Evolutionary conservation across 2,888 invertebrate species (phyloP), one percentile per base, ranked within the genome.

Genomic region (Nomada goodeniana): DNA sequence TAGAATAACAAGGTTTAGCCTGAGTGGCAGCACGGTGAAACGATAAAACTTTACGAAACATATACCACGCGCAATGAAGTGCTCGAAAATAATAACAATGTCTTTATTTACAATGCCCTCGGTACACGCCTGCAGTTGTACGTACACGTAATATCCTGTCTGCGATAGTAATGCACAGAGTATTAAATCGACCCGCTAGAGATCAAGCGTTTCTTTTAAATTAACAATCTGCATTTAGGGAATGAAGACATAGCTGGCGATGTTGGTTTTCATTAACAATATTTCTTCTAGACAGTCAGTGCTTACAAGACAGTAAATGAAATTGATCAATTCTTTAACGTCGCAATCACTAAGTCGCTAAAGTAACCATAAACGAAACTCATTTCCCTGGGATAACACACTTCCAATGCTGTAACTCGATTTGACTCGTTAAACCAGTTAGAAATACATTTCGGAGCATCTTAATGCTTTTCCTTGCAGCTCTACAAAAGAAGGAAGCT

Each of bases 341-440:
- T 36, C 15, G 47, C 29, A 20, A 36, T 11, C 59, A 36, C 60
- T 52, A 52, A 23, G 50, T 70, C 50, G 60, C 36, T 23, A 29
- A 20, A 29, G 50, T 47, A 70, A 50, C 57, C 57, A 55, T 10
- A 18, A 68, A 57, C 68, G 57, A 44, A 68, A 69, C 69, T 59
- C 59, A 50, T 69, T 59, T 69, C 59, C 47, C 26, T 47, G 13
- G 26, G 59, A 69, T 59, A 59, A 47, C 44, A 59, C 59, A 44
- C 47, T 29, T 59, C 15, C 26, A 69, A 59, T 57, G 26, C 59
- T 59, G 59, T n/a, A 57, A 29, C 57, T 29, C 59, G 13, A 29
- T 26, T 26, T 47, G 53, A 53, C 29, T 10, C 52, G 52, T 55
- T 59, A 59, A 69, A 10, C 59, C 13, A 18, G 13, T 11, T 7